Evolutionary conservation across 2,797 vertebrate species (phyloP), one percentile per base, ranked within the genome.

Genomic region (Lithobates pipiens): DNA sequence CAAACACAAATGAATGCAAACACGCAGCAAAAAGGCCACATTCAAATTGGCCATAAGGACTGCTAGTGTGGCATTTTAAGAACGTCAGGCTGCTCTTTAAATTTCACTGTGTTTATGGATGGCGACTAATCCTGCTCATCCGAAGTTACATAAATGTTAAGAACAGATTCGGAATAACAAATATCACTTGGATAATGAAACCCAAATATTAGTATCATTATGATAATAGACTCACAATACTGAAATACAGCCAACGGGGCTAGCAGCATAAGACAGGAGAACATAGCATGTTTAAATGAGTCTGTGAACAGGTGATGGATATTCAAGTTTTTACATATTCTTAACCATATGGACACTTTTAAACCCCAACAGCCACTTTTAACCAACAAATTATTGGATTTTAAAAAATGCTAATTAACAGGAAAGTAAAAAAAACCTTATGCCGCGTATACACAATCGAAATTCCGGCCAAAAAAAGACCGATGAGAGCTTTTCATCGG

Each of bases 101-200:
- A 76, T 83, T 70, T 79, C 61, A 83, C 54, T 44, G 39, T 83
- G 76, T 87, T 87, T 83, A 86, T 79, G 61, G 69, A 83, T 83
- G 85, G 70, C 25, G n/a, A 83, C 81, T 87, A 80, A 87, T 87
- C 81, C 81, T 70, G 76, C 82, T 87, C 61, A 83, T 83, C 69
- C 61, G 34, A 76, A 84, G 76, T 75, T 76, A 87, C 85, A 86
- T 86, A 83, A 79, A 83, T 80, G 81, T 84, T 87, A 84, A 39
- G 54, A 68, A 84, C 80, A 76, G 34, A 76, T 86, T 86, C 73
- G 1, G 68, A 86, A 86, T 70, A 86, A 86, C 68, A 86, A 86
- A 82, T 86, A 73, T 75, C 79, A 82, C 65, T 46, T 70, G 68
- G 65, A 78, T 80, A 85, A 86, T 79, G 61, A 87, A 75, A 74